Conservation (phyloP, 2,113 vertebrate genomes). For the Melanotaenia duboulayi region DNA sequence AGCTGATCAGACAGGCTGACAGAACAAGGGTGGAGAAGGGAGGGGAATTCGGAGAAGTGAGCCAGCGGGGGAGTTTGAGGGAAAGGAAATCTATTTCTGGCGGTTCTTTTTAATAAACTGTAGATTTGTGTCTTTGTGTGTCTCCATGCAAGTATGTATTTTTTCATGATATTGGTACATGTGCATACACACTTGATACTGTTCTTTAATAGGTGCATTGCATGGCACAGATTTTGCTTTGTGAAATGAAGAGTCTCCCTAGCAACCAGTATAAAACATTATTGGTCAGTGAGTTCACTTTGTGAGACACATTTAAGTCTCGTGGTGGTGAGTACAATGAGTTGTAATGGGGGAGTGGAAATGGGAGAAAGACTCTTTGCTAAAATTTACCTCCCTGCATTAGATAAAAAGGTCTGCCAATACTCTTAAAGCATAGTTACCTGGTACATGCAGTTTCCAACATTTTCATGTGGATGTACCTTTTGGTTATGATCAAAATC, state of each 20-base stretch:
- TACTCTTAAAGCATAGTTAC: not conserved
- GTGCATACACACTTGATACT: not conserved
- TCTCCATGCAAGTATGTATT: not conserved
- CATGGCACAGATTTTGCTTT: not conserved
- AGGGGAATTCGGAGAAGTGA: constrained; percentile 41
- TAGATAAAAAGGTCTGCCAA: constrained; percentile 15
- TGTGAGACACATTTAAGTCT: not conserved
- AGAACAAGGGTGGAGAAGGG: not conserved
- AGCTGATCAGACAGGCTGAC: constrained; percentile 30
- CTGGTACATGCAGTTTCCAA: not conserved
- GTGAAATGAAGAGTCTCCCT: not conserved
- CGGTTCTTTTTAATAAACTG: constrained; percentile 17
- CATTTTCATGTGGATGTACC: not conserved
- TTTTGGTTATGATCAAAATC: not conserved
- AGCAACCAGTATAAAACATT: not conserved
- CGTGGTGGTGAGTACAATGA: constrained; percentile 14
- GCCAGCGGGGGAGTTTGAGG: constrained; percentile 21
- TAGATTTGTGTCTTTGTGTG: not conserved
- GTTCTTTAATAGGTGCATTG: not conserved
- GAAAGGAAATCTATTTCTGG: constrained; percentile 32
- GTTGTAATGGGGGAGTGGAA: constrained; percentile 14
- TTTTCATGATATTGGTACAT: not conserved
- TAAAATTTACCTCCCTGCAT: constrained; percentile 33
- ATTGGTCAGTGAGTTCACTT: not conserved
- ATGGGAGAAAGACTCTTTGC: constrained; percentile 7